Base-by-base conservation (phyloP, 2,888 invertebrate genomes). In the Spicauda simplicius region DNA sequence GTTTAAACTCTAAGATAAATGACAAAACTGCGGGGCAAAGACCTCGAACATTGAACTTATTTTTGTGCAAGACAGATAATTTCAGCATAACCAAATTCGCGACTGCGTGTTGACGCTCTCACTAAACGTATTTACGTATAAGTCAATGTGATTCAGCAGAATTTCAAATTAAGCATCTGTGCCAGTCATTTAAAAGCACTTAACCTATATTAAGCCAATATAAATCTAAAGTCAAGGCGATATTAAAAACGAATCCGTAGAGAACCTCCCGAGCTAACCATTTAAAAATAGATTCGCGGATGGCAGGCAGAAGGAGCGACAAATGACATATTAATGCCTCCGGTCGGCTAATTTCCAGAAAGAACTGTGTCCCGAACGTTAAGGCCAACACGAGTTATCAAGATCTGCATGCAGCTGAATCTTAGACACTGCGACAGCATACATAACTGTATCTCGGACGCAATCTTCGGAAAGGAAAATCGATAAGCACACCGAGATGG, bases 401-500 rank as follows among this genome's bases (percentile, higher is more conserved):
- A 52, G 60, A 69, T 70, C 63, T 70, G 66, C 57, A 72, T 72
- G 78, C 81, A 77, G 77, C 76, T 80, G 83, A 84, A 83, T 83
- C 81, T 76, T 83, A 83, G 80, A 85, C 79, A 76, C 82, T 85
- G 84, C 83, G 84, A 83, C 81, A 86, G 80, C 80, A 80, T 79
- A 80, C 78, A 77, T 83, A 81, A 82, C 77, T 77, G 79, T 77
- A 77, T 75, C 78, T 77, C 73, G 65, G 73, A 73, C 74, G 71
- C 71, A 72, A 73, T 72, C 73, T 71, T 81, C 80, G 76, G 76
- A 79, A 75, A 76, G 70, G 80, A 88, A 90, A 91, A 91, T 91
- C 91, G 85, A 91, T 92, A 91, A 84, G 76, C 75, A 80, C 80
- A 86, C 81, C 74, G 75, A 82, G 81, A 85, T 82, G 79, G 78